These are phyloP conservation scores for Odontomyia ornata DNA, from an alignment of 2,888 invertebrate species.

Conservation along the genomic window DNA sequence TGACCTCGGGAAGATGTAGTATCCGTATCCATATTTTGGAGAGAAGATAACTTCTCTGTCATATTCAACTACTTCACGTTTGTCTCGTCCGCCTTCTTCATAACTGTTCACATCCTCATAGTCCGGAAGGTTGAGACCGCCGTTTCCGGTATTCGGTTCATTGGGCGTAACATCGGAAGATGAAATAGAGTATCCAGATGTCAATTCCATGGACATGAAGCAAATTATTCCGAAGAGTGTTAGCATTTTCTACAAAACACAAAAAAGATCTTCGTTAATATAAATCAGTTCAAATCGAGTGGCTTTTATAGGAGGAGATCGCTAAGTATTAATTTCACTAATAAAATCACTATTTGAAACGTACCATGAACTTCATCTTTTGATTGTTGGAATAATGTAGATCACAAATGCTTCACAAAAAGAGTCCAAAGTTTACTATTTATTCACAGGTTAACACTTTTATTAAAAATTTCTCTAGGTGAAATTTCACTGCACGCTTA, in stretches of 20 bases:
- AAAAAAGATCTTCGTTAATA: not conserved
- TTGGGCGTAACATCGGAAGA: not conserved
- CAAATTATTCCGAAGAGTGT: not conserved
- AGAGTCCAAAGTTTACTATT: not conserved
- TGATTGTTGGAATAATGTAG: not conserved
- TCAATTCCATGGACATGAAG: not conserved
- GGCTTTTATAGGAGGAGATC: not conserved
- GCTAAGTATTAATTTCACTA: too few species aligned
- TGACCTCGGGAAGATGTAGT: constrained; percentile 30
- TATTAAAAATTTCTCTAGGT: not conserved
- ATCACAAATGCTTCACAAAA: not conserved
- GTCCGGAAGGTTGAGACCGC: not conserved
- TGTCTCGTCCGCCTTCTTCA: not conserved
- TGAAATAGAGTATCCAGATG: not conserved
- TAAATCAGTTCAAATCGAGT: not conserved
- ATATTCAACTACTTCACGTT: constrained; percentile 9
- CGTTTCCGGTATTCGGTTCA: not conserved
- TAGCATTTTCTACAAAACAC: not conserved
- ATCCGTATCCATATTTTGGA: constrained; percentile 26
- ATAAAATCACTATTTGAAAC: not conserved
- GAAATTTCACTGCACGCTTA: not conserved
- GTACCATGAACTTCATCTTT: constrained; percentile 34
- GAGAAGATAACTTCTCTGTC: constrained; percentile 27
- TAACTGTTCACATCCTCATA: not conserved
- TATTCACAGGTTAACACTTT: not conserved